Percentiles rank a stretch among this genome's conserved stretches.
Evolutionary conservation across 2,888 invertebrate genomes (phyloP).

Genomic region (Pollenia griseotomentosa): DNA sequence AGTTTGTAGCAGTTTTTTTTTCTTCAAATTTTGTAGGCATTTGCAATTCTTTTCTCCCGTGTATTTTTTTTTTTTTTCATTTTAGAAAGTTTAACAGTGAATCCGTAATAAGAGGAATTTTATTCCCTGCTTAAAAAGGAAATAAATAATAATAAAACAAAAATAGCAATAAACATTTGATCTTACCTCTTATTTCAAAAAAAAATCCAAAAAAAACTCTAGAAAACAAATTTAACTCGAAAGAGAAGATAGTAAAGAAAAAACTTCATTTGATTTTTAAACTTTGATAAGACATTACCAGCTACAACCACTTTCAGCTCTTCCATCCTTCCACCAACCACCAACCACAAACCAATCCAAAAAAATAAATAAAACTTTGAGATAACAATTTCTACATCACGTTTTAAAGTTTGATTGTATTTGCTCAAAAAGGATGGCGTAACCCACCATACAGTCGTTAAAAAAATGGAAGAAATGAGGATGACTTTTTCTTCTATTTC

Average conservation of each 20-base stretch:
- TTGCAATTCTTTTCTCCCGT: slow-evolving; percentile 5
- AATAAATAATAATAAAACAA: slow-evolving; percentile 62
- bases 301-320: neutral
- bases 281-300: slow-evolving; percentile 61
- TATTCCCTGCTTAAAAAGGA: slow-evolving; percentile 52
- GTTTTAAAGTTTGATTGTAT: slow-evolving; percentile 51
- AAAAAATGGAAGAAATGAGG: slow-evolving; percentile 16
- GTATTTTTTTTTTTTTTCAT: slow-evolving; percentile 39
- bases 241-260: slow-evolving; percentile 54
- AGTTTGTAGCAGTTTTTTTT: slow-evolving; percentile 38
- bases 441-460: neutral
- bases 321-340: neutral
- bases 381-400: slow-evolving; percentile 71
- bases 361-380: slow-evolving; percentile 50
- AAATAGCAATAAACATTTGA: slow-evolving; percentile 62
- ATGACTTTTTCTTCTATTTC: slow-evolving; percentile 31
- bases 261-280: slow-evolving; percentile 68
- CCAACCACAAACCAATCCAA: neutral
- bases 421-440: slow-evolving; percentile 25
- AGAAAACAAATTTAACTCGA: slow-evolving; percentile 35
- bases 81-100: slow-evolving; percentile 72
- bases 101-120: slow-evolving; percentile 67
- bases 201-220: slow-evolving; percentile 10
- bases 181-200: slow-evolving; percentile 42
- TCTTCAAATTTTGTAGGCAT: slow-evolving; percentile 48